Evolutionary conservation across 2,113 vertebrate species (phyloP).

Genomic region (Pseudopipra pipra): DNA sequence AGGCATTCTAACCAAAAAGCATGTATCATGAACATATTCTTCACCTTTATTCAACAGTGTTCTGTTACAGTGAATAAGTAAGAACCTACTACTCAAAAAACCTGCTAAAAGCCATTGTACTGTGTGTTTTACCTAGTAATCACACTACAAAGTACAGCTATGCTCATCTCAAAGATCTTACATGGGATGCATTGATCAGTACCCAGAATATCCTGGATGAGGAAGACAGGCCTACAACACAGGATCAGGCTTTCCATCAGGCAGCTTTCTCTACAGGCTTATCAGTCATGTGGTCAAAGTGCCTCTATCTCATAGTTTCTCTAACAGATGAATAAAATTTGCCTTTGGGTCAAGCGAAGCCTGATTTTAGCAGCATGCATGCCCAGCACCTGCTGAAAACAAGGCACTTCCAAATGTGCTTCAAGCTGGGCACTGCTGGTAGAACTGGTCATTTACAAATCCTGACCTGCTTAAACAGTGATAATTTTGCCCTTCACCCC

Average conservation of each 20-base stretch:
- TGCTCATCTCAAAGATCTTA: not conserved
- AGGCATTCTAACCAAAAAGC: not conserved
- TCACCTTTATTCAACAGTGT: not conserved
- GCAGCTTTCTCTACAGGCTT: accelerated
- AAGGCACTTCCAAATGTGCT: conserved; percentile 25
- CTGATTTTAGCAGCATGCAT: not conserved
- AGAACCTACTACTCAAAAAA: not conserved
- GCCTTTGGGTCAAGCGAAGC: not conserved
- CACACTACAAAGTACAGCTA: not conserved
- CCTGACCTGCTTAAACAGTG: not conserved
- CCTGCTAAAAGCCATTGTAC: not conserved
- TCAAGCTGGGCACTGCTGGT: conserved; percentile 38
- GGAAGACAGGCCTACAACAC: not conserved
- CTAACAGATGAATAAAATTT: not conserved
- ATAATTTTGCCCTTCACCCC: not conserved
- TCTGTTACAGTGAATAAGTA: not conserved
- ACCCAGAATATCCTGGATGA: not conserved
- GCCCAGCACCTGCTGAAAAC: conserved; percentile 28
- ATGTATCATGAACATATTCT: not conserved
- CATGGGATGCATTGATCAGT: not conserved
- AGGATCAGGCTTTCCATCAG: not conserved
- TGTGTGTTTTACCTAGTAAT: not conserved
- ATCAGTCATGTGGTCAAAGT: not conserved
- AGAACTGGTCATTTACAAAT: conserved; percentile 3
- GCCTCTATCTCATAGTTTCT: not conserved